Evolutionary conservation across 2,113 vertebrate genomes (phyloP).

Genomic region (Chloropsis hardwickii): DNA sequence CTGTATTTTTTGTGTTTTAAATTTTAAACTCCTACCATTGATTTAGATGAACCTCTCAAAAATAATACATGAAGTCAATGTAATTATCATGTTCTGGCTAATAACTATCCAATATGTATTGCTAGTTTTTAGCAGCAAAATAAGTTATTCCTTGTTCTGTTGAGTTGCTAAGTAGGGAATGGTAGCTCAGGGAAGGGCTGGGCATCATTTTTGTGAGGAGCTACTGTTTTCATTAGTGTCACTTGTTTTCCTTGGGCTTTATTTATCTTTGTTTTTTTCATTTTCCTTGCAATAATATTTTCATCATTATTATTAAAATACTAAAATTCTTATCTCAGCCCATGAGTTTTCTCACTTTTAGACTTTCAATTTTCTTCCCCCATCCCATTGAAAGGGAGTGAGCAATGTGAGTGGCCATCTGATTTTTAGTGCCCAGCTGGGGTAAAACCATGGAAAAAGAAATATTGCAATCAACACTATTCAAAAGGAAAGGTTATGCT

Average conservation of each 20-base stretch:
- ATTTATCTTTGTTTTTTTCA: neutral
- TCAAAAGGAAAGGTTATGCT: neutral
- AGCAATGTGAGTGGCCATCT: neutral
- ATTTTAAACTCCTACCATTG: neutral
- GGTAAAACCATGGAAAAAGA: fast-evolving
- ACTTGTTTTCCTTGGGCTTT: neutral
- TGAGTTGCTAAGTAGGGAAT: neutral
- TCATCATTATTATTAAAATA: neutral
- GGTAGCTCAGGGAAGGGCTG: neutral
- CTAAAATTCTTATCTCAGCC: neutral
- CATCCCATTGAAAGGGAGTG: neutral
- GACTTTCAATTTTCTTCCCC: neutral
- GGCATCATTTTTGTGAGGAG: neutral
- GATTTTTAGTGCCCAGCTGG: neutral
- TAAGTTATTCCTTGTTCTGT: neutral
- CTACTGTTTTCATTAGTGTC: neutral
- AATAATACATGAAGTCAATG: neutral
- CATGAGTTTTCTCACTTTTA: neutral
- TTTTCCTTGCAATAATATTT: neutral
- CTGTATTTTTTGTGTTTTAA: neutral
- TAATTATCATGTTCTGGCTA: neutral
- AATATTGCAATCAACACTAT: neutral
- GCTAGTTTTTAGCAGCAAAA: neutral
- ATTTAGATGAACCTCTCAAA: neutral
- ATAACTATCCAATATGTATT: neutral